Conservation (phyloP, 2,888 invertebrate genomes). For the Eupithecia centaureata region DNA sequence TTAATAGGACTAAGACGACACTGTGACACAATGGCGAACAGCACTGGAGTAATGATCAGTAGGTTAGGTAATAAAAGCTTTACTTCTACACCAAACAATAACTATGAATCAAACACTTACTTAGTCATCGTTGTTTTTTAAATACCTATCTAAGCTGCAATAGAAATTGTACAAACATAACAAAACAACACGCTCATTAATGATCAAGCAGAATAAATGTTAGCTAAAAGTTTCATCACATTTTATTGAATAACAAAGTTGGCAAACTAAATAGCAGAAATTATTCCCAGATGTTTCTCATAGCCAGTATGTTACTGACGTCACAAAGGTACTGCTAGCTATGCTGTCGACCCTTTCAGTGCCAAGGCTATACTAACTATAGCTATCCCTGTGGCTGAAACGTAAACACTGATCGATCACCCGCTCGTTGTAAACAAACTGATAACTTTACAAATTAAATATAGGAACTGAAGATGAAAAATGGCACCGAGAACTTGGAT, state of each 20-base stretch:
- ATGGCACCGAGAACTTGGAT: neutral
- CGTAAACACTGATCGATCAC: conserved; percentile 62
- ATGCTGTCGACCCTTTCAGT: conserved; percentile 54
- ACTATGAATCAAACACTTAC: neutral
- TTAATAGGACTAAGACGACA: no score
- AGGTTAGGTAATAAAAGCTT: no score
- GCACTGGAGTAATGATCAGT: no score
- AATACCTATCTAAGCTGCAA: neutral
- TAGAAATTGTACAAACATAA: neutral
- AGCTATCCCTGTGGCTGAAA: conserved; percentile 38
- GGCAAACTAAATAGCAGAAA: conserved; percentile 23
- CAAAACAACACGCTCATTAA: neutral
- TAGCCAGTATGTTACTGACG: conserved; percentile 56
- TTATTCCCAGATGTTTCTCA: conserved; percentile 28
- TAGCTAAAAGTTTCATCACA: neutral
- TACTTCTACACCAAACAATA: no score
- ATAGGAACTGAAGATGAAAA: neutral
- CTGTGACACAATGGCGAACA: no score
- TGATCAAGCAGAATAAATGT: neutral
- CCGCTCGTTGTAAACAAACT: conserved; percentile 59
- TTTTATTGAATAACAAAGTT: conserved; percentile 19
- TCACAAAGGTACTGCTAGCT: conserved; percentile 48
- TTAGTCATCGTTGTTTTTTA: neutral
- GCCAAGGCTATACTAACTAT: conserved; percentile 61
- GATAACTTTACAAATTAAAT: conserved; percentile 45